Percentiles rank a stretch among this genome's conserved stretches.
These are phyloP conservation scores for Siderastrea siderea DNA, from an alignment of 92 coral and sea anemone genomes.

Conservation along the genomic window DNA sequence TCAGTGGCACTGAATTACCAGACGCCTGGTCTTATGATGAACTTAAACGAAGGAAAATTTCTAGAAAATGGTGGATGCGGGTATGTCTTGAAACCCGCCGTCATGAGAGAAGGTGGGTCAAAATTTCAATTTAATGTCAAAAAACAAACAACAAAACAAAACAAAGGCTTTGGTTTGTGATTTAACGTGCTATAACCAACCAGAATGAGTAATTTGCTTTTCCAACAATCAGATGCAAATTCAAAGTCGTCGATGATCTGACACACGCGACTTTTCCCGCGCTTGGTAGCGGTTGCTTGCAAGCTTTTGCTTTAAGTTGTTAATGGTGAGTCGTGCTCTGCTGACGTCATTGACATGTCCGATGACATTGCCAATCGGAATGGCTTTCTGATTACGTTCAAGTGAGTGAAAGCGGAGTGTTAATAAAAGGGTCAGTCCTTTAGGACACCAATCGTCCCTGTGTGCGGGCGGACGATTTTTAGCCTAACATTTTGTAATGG, in stretches of 20 bases:
- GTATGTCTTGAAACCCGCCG: slow-evolving; percentile 95
- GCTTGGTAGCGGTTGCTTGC: background rate
- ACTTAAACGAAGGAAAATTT: slow-evolving; percentile 91
- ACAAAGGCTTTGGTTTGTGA: too few relatives aligned
- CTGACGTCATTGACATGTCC: too few relatives aligned
- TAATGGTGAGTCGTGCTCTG: background rate
- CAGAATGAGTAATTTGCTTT: background rate
- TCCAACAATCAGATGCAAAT: background rate
- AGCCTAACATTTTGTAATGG: too few relatives aligned
- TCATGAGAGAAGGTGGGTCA: slow-evolving; percentile 95
- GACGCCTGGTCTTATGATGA: slow-evolving; percentile 96
- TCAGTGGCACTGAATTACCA: slow-evolving; percentile 97
- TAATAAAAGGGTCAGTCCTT: too few relatives aligned
- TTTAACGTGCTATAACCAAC: too few relatives aligned
- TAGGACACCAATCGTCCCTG: too few relatives aligned
- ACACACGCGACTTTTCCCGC: background rate
- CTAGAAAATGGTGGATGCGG: slow-evolving; percentile 95
- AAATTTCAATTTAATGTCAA: too few relatives aligned
- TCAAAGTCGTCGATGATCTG: background rate
- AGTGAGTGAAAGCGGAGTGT: background rate
- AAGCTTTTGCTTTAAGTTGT: background rate
- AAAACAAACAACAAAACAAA: too few relatives aligned
- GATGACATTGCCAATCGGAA: too few relatives aligned
- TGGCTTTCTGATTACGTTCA: background rate
- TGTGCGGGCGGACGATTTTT: too few relatives aligned